Evolutionary conservation across 2,888 invertebrate genomes (phyloP), one percentile per base, ranked within the genome.

Genomic region (Noctua janthina): DNA sequence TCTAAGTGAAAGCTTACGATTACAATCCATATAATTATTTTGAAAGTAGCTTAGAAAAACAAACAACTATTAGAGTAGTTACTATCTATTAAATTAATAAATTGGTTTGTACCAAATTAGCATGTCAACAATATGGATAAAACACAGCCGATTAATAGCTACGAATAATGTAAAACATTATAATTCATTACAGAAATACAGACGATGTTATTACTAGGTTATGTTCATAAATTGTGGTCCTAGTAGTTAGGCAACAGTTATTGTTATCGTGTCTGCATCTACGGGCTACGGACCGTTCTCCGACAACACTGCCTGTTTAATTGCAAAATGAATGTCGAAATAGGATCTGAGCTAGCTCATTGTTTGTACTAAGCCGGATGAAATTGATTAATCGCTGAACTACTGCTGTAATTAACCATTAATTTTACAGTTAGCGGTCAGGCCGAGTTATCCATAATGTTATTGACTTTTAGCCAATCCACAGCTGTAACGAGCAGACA

Each of bases 281-380:
- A 78, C 62, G 64, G 71, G 67, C 84, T 87, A 78, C 62, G 64
- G 71, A 69, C 90, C 87, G 82, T 91, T 91, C 88, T 88, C 84
- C 84, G 83, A 85, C 78, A 79, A 85, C 88, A 85, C 87, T 89
- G 80, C 89, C 91, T 89, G 90, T 92, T 91, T 91, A 90, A 93
- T 93, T 93, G 88, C 92, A 91, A 93, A 93, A 92, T 87, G 87
- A 88, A 92, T 93, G 90, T 91, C 88, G 93, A 93, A 94, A 94
- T 93, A 91, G 92, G 82, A 87, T 89, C 85, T 88, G 73, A 83
- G 85, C 85, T 79, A 81, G 89, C 87, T 81, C 78, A 93, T 93
- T 94, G 93, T 93, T 93, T 91, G 90, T 86, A 90, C 87, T 88
- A 81, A 91, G 90, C 92, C 92, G 92, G 93, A 93, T 92, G 91